Conservation (phyloP, 2,113 vertebrate genomes). For the Paradisaea rubra region DNA sequence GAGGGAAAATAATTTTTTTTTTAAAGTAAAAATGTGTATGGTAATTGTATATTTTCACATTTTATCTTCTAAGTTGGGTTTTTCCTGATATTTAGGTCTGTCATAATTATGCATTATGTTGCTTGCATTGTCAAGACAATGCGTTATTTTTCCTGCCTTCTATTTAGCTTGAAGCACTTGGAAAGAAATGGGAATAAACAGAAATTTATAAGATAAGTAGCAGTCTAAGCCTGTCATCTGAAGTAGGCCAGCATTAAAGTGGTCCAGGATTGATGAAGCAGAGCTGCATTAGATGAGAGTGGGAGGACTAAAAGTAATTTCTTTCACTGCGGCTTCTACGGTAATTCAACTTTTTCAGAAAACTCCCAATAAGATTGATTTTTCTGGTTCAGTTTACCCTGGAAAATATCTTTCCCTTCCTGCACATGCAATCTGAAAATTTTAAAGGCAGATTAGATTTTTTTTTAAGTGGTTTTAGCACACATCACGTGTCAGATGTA, state of each 20-base stretch:
- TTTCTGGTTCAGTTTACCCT: not conserved
- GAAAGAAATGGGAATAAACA: not conserved
- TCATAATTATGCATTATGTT: not conserved
- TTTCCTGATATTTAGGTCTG: not conserved
- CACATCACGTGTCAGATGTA: not conserved
- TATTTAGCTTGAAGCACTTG: not conserved
- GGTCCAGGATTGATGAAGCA: not conserved
- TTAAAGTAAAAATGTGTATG: not conserved
- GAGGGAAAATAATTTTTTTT: not conserved
- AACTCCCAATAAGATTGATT: not conserved
- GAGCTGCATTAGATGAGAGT: not conserved
- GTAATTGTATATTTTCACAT: not conserved
- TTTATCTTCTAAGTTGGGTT: not conserved
- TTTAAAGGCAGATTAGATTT: not conserved
- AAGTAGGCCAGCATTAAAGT: not conserved
- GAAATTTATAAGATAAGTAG: not conserved
- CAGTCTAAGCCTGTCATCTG: not conserved
- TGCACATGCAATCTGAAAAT: not conserved
- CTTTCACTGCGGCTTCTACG: not conserved
- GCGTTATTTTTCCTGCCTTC: not conserved
- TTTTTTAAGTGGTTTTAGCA: not conserved
- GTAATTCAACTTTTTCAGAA: not conserved
- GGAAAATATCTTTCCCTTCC: not conserved
- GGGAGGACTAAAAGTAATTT: conserved; percentile 15
- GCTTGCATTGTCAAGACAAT: not conserved